These are phyloP conservation scores for Triplophysa rosa DNA, from an alignment of 2,113 vertebrate species.

Conservation along the genomic window DNA sequence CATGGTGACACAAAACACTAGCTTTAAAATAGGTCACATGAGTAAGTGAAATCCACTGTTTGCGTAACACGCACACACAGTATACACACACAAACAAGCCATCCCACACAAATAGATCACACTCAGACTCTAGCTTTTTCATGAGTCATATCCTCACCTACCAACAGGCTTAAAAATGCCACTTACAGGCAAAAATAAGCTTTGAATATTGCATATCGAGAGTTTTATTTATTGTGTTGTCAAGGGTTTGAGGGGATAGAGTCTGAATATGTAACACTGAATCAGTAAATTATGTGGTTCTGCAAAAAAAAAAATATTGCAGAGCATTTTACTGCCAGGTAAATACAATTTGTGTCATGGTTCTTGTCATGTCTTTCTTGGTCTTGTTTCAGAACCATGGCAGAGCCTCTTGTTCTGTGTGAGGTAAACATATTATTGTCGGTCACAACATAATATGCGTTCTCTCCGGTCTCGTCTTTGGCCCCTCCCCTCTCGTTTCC, in stretches of 20 bases:
- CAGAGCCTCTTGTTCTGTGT: no score
- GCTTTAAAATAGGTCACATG: constrained; percentile 42
- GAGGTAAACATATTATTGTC: no score
- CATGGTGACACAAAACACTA: constrained; percentile 7
- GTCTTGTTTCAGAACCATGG: no score
- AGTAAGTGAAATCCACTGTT: constrained; percentile 41
- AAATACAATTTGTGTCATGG: no score
- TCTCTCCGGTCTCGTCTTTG: no score
- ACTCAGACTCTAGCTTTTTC: constrained; percentile 24
- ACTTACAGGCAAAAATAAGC: constrained; percentile 29
- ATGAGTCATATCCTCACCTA: constrained; percentile 44
- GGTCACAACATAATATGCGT: no score
- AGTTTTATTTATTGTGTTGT: constrained; percentile 22
- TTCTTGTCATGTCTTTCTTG: no score
- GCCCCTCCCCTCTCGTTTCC: no score
- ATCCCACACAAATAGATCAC: constrained; percentile 30
- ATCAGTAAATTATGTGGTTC: constrained; percentile 46
- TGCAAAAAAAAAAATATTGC: constrained; percentile 32
- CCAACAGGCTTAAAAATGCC: constrained; percentile 3
- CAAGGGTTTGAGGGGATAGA: constrained; percentile 24
- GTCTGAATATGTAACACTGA: constrained; percentile 40
- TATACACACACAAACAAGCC: constrained; percentile 1
- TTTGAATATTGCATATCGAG: constrained; percentile 19
- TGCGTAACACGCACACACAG: neutral
- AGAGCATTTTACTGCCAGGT: constrained; percentile 37